A percentile compares a stretch with the other conserved stretches of the same genome.
Evolutionary conservation across 2,888 invertebrate genomes (phyloP).

Genomic region (Nineta flava): DNA sequence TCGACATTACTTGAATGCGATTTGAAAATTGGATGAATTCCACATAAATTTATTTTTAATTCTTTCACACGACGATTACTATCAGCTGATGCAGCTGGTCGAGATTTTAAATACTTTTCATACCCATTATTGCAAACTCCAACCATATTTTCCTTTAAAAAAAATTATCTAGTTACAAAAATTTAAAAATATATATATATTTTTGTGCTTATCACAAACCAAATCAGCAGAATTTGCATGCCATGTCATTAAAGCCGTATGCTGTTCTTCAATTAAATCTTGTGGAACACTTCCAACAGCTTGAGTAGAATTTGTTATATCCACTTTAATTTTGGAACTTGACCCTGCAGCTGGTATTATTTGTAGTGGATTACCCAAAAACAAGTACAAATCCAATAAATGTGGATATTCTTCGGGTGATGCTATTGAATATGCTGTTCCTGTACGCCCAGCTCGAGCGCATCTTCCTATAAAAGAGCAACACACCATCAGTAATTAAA

Average conservation of each 20-base stretch:
- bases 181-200: neutral
- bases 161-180: conserved; percentile 5
- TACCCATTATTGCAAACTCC: conserved; percentile 78
- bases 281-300: conserved; percentile 67
- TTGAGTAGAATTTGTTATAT: conserved; percentile 37
- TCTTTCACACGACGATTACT: conserved; percentile 76
- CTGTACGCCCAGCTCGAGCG: conserved; percentile 85
- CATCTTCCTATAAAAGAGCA: conserved; percentile 43
- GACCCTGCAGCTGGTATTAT: conserved; percentile 28
- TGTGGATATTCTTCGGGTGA: conserved; percentile 84
- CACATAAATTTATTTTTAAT: conserved; percentile 35
- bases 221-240: conserved; percentile 60
- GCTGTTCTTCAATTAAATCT: conserved; percentile 65
- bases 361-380: conserved; percentile 64
- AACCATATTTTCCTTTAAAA: conserved; percentile 41
- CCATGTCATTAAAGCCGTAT: conserved; percentile 56
- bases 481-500: conserved; percentile 23
- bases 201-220: conserved; percentile 32
- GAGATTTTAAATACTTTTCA: conserved; percentile 73
- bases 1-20: conserved; percentile 22
- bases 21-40: conserved; percentile 47
- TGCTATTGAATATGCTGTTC: conserved; percentile 82
- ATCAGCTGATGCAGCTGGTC: conserved; percentile 79
- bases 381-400: conserved; percentile 86
- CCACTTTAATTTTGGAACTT: conserved; percentile 14